Evolutionary conservation across 1,140 invertebrate genomes (phyloP).

Genomic region (Calliphora vicina): DNA sequence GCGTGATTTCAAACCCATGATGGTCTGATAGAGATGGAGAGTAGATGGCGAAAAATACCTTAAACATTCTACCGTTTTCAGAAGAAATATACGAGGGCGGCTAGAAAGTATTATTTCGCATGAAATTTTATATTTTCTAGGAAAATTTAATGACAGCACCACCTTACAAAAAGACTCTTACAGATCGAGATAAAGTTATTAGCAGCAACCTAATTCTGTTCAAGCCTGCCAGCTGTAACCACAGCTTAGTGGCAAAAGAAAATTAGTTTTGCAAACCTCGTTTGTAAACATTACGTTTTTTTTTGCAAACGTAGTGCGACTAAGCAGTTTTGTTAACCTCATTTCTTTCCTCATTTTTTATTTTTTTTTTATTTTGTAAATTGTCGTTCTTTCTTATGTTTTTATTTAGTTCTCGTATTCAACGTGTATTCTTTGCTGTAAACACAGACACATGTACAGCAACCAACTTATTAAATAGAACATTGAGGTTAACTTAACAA

Average conservation of each 20-base stretch:
- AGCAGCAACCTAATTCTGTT: no score
- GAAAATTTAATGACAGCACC: no score
- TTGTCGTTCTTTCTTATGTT: not conserved
- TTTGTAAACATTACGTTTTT: no score
- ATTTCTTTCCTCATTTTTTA: not conserved
- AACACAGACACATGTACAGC: not conserved
- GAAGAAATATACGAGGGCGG: not conserved
- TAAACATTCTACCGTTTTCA: not conserved
- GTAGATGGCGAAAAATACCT: not conserved
- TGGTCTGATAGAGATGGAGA: not conserved
- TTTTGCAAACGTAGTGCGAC: not conserved
- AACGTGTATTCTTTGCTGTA: not conserved
- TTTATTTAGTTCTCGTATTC: not conserved
- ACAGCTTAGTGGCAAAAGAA: no score
- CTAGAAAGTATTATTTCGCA: no score
- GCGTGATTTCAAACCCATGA: constrained; percentile 13
- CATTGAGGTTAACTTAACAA: constrained; percentile 33
- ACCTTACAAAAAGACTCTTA: no score
- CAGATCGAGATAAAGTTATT: no score
- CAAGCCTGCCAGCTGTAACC: no score
- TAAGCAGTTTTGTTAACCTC: not conserved
- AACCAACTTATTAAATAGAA: not conserved
- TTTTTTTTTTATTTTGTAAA: not conserved
- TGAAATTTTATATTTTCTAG: no score
- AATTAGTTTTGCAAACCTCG: no score